Percentiles rank a stretch among this genome's conserved stretches.
phyloP scores from a whole-genome alignment of 2,888 invertebrate genomes.

The Drosophila subquinaria region DNA sequence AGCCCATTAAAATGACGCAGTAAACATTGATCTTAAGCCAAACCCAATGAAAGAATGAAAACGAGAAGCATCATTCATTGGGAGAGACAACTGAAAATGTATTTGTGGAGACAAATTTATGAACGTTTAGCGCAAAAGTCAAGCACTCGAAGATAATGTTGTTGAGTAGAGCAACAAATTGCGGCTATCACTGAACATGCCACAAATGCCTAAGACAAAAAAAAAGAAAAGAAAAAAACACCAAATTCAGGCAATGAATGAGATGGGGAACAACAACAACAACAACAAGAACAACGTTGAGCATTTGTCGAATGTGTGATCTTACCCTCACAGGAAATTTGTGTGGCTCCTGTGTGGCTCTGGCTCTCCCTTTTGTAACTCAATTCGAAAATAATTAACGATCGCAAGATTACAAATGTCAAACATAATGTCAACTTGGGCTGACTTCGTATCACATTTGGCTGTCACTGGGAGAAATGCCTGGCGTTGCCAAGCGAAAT shows the following conservation, averaged over 20 bases:
- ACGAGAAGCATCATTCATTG: constrained; percentile 55
- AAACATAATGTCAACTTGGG: constrained; percentile 84
- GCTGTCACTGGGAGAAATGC: constrained; percentile 52
- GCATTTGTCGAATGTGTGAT: constrained; percentile 70
- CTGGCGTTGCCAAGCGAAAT: constrained; percentile 37
- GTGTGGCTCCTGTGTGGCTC: constrained; percentile 69
- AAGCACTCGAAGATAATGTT: constrained; percentile 79
- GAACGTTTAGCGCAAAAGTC: constrained; percentile 82
- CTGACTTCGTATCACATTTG: constrained; percentile 65
- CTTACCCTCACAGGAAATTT: constrained; percentile 36
- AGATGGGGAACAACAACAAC: constrained; percentile 12
- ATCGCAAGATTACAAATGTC: constrained; percentile 85
- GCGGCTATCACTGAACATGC: constrained; percentile 76
- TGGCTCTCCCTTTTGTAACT: constrained; percentile 63
- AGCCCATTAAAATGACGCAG: constrained; percentile 67
- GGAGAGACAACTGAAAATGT: constrained; percentile 49
- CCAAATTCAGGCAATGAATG: constrained; percentile 16
- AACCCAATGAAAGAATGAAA: constrained; percentile 5
- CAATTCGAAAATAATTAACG: constrained; percentile 85
- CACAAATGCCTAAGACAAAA: constrained; percentile 52
- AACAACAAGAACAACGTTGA: neutral
- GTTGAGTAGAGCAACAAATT: constrained; percentile 79
- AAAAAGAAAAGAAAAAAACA: constrained; percentile 15
- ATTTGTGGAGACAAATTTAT: constrained; percentile 82
- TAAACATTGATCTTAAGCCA: constrained; percentile 52